These are phyloP conservation scores for Rhabdomys pumilio DNA, from an alignment of 2,797 vertebrate species.

Conservation along the genomic window DNA sequence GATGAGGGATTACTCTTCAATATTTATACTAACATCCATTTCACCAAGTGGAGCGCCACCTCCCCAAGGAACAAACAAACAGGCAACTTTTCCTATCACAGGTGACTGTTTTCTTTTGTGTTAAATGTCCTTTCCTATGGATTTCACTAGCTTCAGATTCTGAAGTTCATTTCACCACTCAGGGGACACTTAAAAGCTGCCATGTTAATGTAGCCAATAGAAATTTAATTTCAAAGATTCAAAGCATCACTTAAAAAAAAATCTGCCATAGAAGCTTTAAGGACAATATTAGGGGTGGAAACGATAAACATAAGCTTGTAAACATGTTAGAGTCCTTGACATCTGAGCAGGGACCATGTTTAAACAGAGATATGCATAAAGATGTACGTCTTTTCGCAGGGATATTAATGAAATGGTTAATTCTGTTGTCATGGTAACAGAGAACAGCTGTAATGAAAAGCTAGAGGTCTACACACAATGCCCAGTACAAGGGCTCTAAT, in stretches of 20 bases:
- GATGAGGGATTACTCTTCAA: slow-evolving; percentile 77
- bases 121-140: slow-evolving; percentile 75
- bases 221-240: slow-evolving; percentile 87
- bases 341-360: slow-evolving; percentile 80
- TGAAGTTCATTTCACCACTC: slow-evolving; percentile 84
- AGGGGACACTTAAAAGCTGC: slow-evolving; percentile 85
- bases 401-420: slow-evolving; percentile 93
- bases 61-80: slow-evolving; percentile 73
- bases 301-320: slow-evolving; percentile 74
- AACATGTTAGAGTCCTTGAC: slow-evolving; percentile 83
- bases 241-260: slow-evolving; percentile 77
- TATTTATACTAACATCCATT: slow-evolving; percentile 82
- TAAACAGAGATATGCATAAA: slow-evolving; percentile 85
- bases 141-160: slow-evolving; percentile 75
- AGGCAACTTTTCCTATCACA: slow-evolving; percentile 77
- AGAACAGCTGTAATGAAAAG: slow-evolving; percentile 90
- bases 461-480: slow-evolving; percentile 92
- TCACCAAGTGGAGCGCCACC: slow-evolving; percentile 74
- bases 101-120: slow-evolving; percentile 84
- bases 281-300: slow-evolving; percentile 75
- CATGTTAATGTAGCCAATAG: slow-evolving; percentile 84
- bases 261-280: slow-evolving; percentile 77
- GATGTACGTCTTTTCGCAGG: slow-evolving; percentile 84
- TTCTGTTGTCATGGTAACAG: slow-evolving; percentile 95
- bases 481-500: slow-evolving; percentile 92